A percentile compares a stretch with the other conserved stretches of the same genome.
Conservation (phyloP, 1,140 invertebrate genomes). For the Bursaphelenchus mucronatus region DNA sequence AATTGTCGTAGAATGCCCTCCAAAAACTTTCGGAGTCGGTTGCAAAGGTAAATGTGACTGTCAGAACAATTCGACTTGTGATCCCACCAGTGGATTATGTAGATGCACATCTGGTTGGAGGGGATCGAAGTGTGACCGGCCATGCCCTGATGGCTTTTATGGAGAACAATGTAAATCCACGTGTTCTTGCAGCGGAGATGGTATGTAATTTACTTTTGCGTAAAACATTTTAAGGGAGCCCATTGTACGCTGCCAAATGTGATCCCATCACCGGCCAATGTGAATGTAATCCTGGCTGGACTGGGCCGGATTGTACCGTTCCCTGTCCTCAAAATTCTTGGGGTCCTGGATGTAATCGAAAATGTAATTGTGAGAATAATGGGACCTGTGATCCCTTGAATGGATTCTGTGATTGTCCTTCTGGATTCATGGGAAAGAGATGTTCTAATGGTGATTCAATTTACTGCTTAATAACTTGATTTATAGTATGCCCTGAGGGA, state of each 20-base stretch:
- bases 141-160: constrained; percentile 68
- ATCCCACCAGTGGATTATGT: constrained; percentile 73
- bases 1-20: constrained; percentile 67
- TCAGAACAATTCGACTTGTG: constrained; percentile 82
- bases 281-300: constrained; percentile 72
- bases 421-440: constrained; percentile 62
- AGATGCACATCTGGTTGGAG: constrained; percentile 76
- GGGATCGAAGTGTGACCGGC: constrained; percentile 68
- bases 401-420: constrained; percentile 63
- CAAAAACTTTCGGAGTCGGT: constrained; percentile 72
- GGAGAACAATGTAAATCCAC: constrained; percentile 45
- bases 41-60: constrained; percentile 81
- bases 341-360: constrained; percentile 41
- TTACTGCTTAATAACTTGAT: neutral
- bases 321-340: constrained; percentile 45
- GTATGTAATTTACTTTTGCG: constrained; percentile 13
- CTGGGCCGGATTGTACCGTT: constrained; percentile 60
- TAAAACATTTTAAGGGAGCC: neutral
- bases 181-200: constrained; percentile 42
- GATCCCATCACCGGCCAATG: constrained; percentile 69
- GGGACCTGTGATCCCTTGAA: constrained; percentile 60
- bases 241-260: constrained; percentile 36
- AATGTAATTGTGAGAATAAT: constrained; percentile 47
- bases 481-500: constrained; percentile 61
- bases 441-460: constrained; percentile 58